Evolutionary conservation across 2,797 vertebrate genomes (phyloP).

Genomic region (Microcaecilia unicolor): DNA sequence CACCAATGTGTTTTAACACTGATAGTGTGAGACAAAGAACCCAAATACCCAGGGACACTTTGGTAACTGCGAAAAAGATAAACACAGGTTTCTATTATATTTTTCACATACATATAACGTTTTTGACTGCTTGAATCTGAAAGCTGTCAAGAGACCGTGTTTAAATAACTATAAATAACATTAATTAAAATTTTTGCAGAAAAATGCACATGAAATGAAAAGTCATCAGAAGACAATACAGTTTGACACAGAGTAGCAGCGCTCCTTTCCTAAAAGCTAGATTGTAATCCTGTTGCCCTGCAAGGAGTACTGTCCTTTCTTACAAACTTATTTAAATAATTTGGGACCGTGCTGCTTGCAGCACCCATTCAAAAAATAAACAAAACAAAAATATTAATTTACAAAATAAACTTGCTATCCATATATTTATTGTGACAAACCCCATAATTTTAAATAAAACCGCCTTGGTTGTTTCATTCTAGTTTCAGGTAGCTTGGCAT

Average conservation of each 20-base stretch:
- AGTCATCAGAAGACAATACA: slow-evolving; percentile 45
- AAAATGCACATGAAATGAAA: slow-evolving; percentile 46
- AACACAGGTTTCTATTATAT: slow-evolving; percentile 23
- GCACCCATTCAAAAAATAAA: slow-evolving; percentile 73
- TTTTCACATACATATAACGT: slow-evolving; percentile 6
- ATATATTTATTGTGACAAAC: slow-evolving; percentile 59
- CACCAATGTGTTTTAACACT: neutral
- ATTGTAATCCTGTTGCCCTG: slow-evolving; percentile 41
- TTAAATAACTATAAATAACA: slow-evolving; percentile 75
- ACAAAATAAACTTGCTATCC: slow-evolving; percentile 68
- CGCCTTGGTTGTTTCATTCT: slow-evolving; percentile 62
- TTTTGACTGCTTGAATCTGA: slow-evolving; percentile 38
- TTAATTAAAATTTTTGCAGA: slow-evolving; percentile 43
- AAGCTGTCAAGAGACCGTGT: slow-evolving; percentile 38
- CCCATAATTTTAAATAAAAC: slow-evolving; percentile 68
- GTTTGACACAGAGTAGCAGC: slow-evolving; percentile 42
- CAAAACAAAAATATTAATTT: slow-evolving; percentile 65
- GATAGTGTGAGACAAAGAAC: neutral
- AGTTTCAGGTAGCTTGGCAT: slow-evolving; percentile 86
- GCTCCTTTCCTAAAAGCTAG: slow-evolving; percentile 37
- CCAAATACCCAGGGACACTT: slow-evolving; percentile 2
- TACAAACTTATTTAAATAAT: slow-evolving; percentile 80
- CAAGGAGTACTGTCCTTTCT: slow-evolving; percentile 53
- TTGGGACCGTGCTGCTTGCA: slow-evolving; percentile 86
- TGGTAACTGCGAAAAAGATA: slow-evolving; percentile 14